A percentile compares a stretch with the other conserved stretches of the same genome.
phyloP scores from a whole-genome alignment of 1,140 invertebrate species.

The Mylabris phalerata region DNA sequence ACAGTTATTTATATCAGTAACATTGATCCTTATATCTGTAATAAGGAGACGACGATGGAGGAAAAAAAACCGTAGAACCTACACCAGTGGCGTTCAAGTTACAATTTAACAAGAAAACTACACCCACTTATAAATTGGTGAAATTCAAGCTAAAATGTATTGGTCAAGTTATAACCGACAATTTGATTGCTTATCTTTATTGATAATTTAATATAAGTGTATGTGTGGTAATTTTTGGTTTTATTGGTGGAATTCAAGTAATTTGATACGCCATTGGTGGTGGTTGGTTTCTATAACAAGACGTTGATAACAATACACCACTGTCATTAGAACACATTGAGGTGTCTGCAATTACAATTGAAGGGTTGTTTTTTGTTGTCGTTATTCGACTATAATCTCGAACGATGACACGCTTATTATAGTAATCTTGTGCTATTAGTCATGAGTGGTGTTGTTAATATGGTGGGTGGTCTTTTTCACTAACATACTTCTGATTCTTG shows the following conservation, averaged over 20 bases:
- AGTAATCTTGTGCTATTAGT: slow-evolving; percentile 30
- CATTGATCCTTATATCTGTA: no score
- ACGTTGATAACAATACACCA: slow-evolving; percentile 20
- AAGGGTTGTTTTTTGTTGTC: slow-evolving; percentile 12
- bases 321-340: slow-evolving; percentile 23
- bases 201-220: no score
- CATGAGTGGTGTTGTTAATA: slow-evolving; percentile 24
- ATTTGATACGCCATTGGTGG: slow-evolving; percentile 16
- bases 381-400: slow-evolving; percentile 3
- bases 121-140: no score
- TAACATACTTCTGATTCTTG: neutral
- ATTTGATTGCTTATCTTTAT: no score
- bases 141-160: no score
- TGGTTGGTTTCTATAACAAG: slow-evolving; percentile 15
- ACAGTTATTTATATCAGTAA: slow-evolving; percentile 18
- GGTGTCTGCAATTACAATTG: slow-evolving; percentile 23
- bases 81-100: no score
- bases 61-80: no score
- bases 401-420: slow-evolving; percentile 31
- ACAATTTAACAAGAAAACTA: no score
- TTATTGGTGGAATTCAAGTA: no score
- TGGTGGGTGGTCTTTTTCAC: slow-evolving; percentile 19
- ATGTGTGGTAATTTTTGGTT: no score
- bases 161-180: no score
- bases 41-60: no score